These are phyloP conservation scores for Drosophila pandora DNA, from an alignment of 1,140 invertebrate genomes.

Conservation along the genomic window DNA sequence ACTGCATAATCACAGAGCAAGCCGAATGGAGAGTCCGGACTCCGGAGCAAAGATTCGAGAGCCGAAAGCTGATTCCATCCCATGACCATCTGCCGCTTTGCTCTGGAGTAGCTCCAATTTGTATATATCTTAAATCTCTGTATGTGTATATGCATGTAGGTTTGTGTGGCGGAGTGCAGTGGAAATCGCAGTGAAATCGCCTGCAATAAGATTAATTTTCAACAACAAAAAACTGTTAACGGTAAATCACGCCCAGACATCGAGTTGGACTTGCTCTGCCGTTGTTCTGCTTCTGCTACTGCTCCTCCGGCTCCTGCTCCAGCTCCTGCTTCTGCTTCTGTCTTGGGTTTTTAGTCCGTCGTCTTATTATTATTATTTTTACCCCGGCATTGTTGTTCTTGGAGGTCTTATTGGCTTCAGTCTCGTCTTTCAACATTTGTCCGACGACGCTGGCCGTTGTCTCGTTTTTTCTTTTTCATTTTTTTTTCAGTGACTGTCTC, in stretches of 20 bases:
- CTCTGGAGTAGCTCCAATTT: slow-evolving; percentile 69
- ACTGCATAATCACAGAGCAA: slow-evolving; percentile 72
- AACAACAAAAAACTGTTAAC: slow-evolving; percentile 68
- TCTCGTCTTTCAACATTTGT: slow-evolving; percentile 46
- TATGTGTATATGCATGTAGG: neutral
- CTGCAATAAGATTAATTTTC: slow-evolving; percentile 73
- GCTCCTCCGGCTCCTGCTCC: slow-evolving; percentile 8
- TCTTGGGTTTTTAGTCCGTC: slow-evolving; percentile 12
- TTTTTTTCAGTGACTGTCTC: neutral
- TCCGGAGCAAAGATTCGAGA: slow-evolving; percentile 7
- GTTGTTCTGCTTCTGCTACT: slow-evolving; percentile 14
- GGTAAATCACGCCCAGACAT: slow-evolving; percentile 69
- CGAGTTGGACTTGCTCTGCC: slow-evolving; percentile 30
- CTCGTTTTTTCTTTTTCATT: neutral
- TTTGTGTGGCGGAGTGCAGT: slow-evolving; percentile 33
- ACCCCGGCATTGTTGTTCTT: slow-evolving; percentile 18
- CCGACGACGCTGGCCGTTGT: slow-evolving; percentile 35
- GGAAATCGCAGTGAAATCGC: slow-evolving; percentile 74
- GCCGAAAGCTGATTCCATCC: slow-evolving; percentile 17
- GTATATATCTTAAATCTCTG: slow-evolving; percentile 43
- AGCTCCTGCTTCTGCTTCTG: slow-evolving; percentile 19
- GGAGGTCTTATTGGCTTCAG: slow-evolving; percentile 57
- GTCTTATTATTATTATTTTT: slow-evolving; percentile 39
- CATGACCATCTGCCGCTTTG: slow-evolving; percentile 67
- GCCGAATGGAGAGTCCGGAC: slow-evolving; percentile 16